These are phyloP conservation scores for Natator depressus DNA, from an alignment of 2,113 vertebrate genomes.

Conservation along the genomic window DNA sequence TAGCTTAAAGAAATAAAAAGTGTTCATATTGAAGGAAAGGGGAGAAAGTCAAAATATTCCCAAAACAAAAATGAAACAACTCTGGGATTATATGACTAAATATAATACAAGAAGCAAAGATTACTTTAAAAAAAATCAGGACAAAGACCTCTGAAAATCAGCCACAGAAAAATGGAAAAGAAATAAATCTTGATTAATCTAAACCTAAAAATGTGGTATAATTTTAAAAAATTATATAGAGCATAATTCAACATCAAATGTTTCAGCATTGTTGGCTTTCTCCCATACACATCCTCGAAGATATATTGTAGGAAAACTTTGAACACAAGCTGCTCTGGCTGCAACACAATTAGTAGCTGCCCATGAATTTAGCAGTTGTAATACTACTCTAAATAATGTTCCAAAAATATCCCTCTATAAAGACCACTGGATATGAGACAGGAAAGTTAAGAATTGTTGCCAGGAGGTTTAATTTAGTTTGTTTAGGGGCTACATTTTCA, in stretches of 20 bases:
- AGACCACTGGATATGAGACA: not conserved
- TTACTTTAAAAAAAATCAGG: conserved; percentile 28
- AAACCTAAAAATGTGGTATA: no score
- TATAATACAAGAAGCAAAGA: not conserved
- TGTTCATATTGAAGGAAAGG: conserved; percentile 7
- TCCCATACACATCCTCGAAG: conserved; percentile 23
- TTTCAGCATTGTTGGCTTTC: conserved; percentile 41
- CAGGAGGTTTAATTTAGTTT: not conserved
- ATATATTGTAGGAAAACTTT: conserved; percentile 33
- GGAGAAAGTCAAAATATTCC: conserved; percentile 30
- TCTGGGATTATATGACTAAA: conserved; percentile 1
- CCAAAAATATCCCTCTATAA: not conserved
- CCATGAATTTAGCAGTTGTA: conserved; percentile 29
- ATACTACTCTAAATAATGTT: conserved; percentile 37
- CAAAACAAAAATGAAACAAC: conserved; percentile 27
- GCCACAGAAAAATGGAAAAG: conserved; percentile 42
- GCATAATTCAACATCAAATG: conserved; percentile 47
- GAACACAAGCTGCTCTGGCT: conserved; percentile 13
- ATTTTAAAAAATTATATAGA: conserved; percentile 26
- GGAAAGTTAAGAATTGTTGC: not conserved
- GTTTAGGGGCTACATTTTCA: not conserved
- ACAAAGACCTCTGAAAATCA: conserved; percentile 32
- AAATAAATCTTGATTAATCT: conserved; percentile 29
- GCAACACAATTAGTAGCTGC: conserved; percentile 24
- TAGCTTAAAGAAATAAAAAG: conserved; percentile 12